Conservation (phyloP, 2,797 vertebrate genomes). For the Macroramphosus scolopax region DNA sequence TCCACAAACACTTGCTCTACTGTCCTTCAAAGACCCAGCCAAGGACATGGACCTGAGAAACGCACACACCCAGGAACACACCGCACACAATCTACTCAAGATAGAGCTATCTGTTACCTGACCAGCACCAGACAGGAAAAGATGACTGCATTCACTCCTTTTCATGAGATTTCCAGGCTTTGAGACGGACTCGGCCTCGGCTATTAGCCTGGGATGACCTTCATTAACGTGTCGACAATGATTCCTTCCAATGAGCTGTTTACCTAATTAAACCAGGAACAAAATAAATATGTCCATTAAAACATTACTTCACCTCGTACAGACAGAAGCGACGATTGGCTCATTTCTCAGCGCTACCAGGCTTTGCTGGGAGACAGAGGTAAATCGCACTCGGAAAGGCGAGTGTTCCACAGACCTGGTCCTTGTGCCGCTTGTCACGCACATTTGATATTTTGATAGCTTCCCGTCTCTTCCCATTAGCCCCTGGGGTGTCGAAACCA, state of each 20-base stretch:
- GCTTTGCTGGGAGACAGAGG: constrained; percentile 46
- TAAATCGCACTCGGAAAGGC: constrained; percentile 63
- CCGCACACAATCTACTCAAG: constrained; percentile 11
- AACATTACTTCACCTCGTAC: constrained; percentile 22
- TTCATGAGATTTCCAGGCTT: constrained; percentile 30
- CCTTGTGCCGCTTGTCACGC: constrained; percentile 75
- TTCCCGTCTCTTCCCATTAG: constrained; percentile 77
- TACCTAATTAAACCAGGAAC: constrained; percentile 63
- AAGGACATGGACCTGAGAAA: constrained; percentile 52
- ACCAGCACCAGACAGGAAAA: constrained; percentile 16
- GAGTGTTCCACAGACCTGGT: constrained; percentile 74
- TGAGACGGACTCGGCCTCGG: constrained; percentile 35
- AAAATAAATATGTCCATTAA: constrained; percentile 65
- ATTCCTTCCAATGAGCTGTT: constrained; percentile 62
- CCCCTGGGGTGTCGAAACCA: constrained; percentile 75
- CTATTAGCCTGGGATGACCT: constrained; percentile 65
- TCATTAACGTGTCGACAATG: constrained; percentile 62
- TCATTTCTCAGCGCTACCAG: constrained; percentile 42
- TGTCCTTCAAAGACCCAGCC: constrained; percentile 63
- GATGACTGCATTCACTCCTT: constrained; percentile 38
- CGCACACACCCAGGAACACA: constrained; percentile 28
- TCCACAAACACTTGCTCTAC: constrained; percentile 34
- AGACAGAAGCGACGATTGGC: constrained; percentile 19
- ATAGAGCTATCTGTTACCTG: constrained; percentile 44
- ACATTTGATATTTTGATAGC: constrained; percentile 81